Percentiles rank a stretch among this genome's conserved stretches.
phyloP scores from a whole-genome alignment of 2,797 vertebrate genomes.

The Heterohyrax brucei region DNA sequence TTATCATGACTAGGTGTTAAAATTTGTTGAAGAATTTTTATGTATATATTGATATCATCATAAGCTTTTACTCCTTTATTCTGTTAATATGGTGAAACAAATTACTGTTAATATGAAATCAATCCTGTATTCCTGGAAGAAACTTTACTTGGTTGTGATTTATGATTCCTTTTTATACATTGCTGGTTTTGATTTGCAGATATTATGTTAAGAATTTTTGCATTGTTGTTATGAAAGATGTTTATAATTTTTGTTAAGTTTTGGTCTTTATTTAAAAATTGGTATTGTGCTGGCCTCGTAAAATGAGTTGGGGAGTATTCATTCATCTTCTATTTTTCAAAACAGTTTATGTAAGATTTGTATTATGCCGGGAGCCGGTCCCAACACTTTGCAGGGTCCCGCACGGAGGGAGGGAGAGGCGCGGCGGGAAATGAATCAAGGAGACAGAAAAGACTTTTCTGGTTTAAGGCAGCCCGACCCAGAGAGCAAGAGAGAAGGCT shows the following conservation, averaged over 20 bases:
- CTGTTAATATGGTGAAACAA: background rate
- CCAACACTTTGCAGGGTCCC: no score
- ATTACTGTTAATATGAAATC: constrained; percentile 7
- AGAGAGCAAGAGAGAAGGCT: no score
- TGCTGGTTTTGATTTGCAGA: background rate
- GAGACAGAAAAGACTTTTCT: no score
- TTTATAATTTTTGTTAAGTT: background rate
- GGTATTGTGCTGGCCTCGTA: background rate
- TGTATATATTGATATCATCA: background rate
- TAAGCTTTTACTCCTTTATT: background rate
- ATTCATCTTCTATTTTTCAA: background rate
- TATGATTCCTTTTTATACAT: background rate
- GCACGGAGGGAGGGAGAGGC: no score
- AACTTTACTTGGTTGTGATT: background rate
- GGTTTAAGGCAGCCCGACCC: no score
- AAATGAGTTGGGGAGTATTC: background rate
- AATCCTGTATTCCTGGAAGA: background rate
- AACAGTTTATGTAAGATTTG: background rate
- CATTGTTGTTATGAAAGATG: background rate
- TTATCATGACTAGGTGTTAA: background rate
- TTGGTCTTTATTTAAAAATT: background rate
- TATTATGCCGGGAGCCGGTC: no score
- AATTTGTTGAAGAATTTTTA: background rate
- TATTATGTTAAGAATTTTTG: background rate
- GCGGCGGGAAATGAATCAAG: no score